Evolutionary conservation across 2,113 vertebrate species (phyloP).

Genomic region (Ageneiosus marmoratus): DNA sequence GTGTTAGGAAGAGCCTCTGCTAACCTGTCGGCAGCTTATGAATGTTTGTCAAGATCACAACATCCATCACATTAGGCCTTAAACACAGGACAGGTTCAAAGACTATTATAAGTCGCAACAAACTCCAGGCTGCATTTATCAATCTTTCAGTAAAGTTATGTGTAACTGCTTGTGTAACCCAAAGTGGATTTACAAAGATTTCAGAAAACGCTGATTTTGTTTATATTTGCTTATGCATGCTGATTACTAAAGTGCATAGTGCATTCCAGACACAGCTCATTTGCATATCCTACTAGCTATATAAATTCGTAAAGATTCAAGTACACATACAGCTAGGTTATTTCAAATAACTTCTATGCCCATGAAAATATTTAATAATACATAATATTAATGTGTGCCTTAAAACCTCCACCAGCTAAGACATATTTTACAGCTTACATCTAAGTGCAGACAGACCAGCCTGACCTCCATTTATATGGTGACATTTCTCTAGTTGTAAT

Average conservation of each 20-base stretch:
- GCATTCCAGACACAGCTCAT: not conserved
- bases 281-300: not conserved
- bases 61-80: not conserved
- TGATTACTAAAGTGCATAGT: not conserved
- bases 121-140: not conserved
- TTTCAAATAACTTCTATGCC: not conserved
- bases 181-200: not conserved
- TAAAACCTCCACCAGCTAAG: not conserved
- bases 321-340: not conserved
- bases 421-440: not conserved
- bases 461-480: not conserved
- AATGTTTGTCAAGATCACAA: not conserved
- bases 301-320: not conserved
- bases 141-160: not conserved
- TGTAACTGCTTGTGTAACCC: not conserved
- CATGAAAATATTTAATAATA: not conserved
- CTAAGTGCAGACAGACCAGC: not conserved
- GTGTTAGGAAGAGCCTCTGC: not conserved
- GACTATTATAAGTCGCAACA: not conserved
- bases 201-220: not conserved
- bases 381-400: not conserved
- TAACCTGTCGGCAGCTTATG: not conserved
- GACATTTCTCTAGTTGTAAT: not conserved
- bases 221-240: not conserved
- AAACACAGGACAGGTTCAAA: constrained; percentile 2